These are phyloP conservation scores for Salvator merianae DNA, from an alignment of 2,113 vertebrate genomes.

Conservation along the genomic window DNA sequence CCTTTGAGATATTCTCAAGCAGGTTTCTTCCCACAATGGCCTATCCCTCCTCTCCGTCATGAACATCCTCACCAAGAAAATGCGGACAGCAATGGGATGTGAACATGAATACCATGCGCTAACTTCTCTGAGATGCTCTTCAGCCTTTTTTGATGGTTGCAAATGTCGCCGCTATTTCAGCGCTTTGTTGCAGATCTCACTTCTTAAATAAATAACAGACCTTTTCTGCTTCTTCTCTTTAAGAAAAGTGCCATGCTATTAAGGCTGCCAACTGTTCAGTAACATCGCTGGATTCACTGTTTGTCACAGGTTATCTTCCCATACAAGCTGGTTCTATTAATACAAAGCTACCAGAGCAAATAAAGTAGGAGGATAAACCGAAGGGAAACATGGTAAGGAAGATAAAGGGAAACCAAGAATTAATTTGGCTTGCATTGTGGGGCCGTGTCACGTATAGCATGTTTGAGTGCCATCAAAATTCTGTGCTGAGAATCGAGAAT, in stretches of 20 bases:
- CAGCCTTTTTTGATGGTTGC: no score
- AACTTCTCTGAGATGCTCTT: no score
- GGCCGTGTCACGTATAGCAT: not conserved
- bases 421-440: slow-evolving; percentile 6
- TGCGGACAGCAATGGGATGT: no score
- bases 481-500: no score
- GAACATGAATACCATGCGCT: no score
- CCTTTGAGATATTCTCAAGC: no score
- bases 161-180: not conserved
- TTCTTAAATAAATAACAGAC: not conserved
- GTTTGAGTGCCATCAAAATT: not conserved
- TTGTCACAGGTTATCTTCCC: slow-evolving; percentile 9
- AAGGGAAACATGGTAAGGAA: not conserved
- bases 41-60: no score
- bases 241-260: not conserved
- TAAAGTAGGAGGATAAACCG: slow-evolving; percentile 24
- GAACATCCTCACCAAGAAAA: no score
- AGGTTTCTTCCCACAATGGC: no score
- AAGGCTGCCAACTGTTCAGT: not conserved
- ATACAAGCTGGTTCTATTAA: slow-evolving; percentile 8
- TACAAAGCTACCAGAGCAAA: slow-evolving; percentile 10
- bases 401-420: slow-evolving; percentile 11
- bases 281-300: not conserved
- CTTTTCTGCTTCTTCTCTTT: not conserved
- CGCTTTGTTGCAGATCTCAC: not conserved